Conservation (phyloP, 1,140 invertebrate genomes). For the Drosophila baimaii region DNA sequence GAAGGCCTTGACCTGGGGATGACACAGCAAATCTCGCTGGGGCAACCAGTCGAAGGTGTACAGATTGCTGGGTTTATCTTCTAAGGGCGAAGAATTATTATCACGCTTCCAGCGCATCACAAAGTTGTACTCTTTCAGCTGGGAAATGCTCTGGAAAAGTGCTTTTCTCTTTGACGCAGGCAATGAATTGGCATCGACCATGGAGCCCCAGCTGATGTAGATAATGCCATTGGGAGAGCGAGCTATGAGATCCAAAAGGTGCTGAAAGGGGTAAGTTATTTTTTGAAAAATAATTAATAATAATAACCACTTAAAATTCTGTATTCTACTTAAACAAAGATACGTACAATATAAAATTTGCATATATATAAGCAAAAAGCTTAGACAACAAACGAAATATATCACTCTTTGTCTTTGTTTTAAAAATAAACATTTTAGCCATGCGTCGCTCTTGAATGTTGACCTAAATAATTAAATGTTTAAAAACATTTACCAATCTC, state of each 20-base stretch:
- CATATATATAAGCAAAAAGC: not conserved
- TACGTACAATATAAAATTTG: not conserved
- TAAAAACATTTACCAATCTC: constrained; percentile 1
- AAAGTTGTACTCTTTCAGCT: constrained; percentile 84
- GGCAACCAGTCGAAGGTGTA: constrained; percentile 88
- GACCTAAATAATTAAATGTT: constrained; percentile 15
- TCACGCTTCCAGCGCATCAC: constrained; percentile 90
- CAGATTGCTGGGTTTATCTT: constrained; percentile 86
- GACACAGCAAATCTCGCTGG: constrained; percentile 89
- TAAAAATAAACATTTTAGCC: constrained; percentile 11
- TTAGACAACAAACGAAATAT: not conserved
- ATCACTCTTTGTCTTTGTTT: not conserved
- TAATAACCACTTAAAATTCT: not conserved
- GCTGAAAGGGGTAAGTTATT: constrained; percentile 15
- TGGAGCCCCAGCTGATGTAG: constrained; percentile 83
- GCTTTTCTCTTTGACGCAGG: constrained; percentile 85
- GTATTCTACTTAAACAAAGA: not conserved
- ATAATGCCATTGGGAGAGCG: constrained; percentile 66
- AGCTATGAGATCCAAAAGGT: constrained; percentile 76
- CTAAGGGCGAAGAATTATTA: constrained; percentile 57
- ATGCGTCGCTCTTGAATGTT: not conserved
- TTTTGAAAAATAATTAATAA: not conserved
- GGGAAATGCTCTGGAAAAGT: constrained; percentile 86
- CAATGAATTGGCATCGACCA: constrained; percentile 87
- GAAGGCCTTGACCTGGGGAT: constrained; percentile 88